phyloP scores from a whole-genome alignment of 1,140 invertebrate genomes.

The Drosophila nigrodunni region DNA sequence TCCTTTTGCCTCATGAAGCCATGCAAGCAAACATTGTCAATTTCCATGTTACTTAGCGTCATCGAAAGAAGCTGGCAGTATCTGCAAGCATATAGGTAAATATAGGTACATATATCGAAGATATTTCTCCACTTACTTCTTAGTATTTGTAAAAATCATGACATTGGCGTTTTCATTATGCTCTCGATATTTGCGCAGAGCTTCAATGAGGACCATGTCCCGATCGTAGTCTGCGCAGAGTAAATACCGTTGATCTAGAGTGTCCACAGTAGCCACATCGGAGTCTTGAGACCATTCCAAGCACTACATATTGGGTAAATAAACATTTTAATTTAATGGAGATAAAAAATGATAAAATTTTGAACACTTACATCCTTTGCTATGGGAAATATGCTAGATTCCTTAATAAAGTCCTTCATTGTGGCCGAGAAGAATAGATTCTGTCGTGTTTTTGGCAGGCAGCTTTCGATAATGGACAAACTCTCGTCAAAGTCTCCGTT shows the following conservation, averaged over 20 bases:
- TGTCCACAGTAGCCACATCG: constrained; percentile 92
- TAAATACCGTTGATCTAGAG: constrained; percentile 95
- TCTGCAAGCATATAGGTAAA: constrained; percentile 85
- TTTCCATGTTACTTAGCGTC: constrained; percentile 93
- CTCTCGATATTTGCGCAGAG: constrained; percentile 91
- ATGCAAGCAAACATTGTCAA: constrained; percentile 94
- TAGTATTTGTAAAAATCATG: constrained; percentile 97
- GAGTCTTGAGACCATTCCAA: constrained; percentile 88
- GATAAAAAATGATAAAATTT: neutral
- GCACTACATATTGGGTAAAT: constrained; percentile 44
- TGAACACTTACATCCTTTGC: constrained; percentile 61
- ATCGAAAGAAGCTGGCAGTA: constrained; percentile 94
- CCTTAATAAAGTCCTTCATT: constrained; percentile 91
- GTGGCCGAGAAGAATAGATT: constrained; percentile 98
- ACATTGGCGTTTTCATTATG: constrained; percentile 91
- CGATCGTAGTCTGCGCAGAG: constrained; percentile 95
- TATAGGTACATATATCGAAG: neutral
- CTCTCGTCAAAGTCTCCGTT: constrained; percentile 92
- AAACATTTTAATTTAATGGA: too few relatives aligned
- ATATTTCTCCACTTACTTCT: constrained; percentile 89
- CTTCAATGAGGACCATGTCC: constrained; percentile 97
- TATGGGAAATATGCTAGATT: constrained; percentile 84
- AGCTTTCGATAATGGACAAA: constrained; percentile 92
- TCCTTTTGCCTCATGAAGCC: constrained; percentile 93
- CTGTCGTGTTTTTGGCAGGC: constrained; percentile 92